A percentile compares a stretch with the other conserved stretches of the same genome.
These are phyloP conservation scores for Achatina immaculata DNA, from an alignment of 1,140 invertebrate genomes.

Conservation along the genomic window DNA sequence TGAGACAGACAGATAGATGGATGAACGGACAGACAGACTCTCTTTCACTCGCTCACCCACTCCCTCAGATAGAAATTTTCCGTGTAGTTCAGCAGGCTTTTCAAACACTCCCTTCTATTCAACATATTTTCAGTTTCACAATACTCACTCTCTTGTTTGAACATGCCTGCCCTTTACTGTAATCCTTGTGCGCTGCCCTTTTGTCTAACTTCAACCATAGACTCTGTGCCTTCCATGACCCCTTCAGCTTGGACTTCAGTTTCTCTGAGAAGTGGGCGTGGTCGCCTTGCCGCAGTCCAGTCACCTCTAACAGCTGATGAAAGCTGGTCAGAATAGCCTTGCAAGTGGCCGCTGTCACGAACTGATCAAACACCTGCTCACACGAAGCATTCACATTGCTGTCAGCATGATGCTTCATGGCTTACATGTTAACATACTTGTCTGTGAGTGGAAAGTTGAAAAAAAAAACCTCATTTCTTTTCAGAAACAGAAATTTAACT, in stretches of 20 bases:
- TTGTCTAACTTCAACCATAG: slow-evolving; percentile 97
- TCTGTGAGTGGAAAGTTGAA: slow-evolving; percentile 1
- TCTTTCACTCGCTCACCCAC: too few relatives aligned
- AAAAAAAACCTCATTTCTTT: too few relatives aligned
- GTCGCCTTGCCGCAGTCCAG: slow-evolving; percentile 84
- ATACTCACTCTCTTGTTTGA: slow-evolving; percentile 80
- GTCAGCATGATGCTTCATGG: slow-evolving; percentile 42
- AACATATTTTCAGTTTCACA: too few relatives aligned
- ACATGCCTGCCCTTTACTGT: slow-evolving; percentile 88
- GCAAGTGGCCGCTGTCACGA: slow-evolving; percentile 90
- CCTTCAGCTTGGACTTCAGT: slow-evolving; percentile 75
- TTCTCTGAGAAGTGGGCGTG: slow-evolving; percentile 73
- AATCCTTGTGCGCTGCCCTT: slow-evolving; percentile 90
- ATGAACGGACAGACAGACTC: too few relatives aligned
- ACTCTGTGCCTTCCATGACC: slow-evolving; percentile 94
- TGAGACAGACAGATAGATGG: too few relatives aligned
- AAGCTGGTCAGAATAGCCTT: slow-evolving; percentile 85
- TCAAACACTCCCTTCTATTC: too few relatives aligned
- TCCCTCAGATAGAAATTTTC: too few relatives aligned
- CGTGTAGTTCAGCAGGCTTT: too few relatives aligned
- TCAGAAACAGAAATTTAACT: too few relatives aligned
- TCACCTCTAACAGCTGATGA: slow-evolving; percentile 69
- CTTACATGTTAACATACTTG: background rate
- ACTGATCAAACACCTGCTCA: slow-evolving; percentile 84
- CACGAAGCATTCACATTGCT: slow-evolving; percentile 43